A percentile compares a stretch with the other conserved stretches of the same genome.
Evolutionary conservation across 2,113 vertebrate species (phyloP).

Genomic region (Laterallus jamaicensis): DNA sequence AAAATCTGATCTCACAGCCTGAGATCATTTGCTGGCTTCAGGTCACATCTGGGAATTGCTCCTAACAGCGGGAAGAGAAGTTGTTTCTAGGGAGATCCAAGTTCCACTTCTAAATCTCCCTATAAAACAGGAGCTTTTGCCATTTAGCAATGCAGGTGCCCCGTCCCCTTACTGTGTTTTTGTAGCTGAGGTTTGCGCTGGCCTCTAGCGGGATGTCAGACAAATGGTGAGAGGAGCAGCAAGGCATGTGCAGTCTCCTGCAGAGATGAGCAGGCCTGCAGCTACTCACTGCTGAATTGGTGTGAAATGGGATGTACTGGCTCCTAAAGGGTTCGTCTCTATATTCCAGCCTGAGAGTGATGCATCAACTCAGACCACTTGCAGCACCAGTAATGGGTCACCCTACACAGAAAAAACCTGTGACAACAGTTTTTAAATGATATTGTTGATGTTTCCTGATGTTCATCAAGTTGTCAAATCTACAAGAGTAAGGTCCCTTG

Average conservation of each 20-base stretch:
- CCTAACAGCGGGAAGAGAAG: background rate
- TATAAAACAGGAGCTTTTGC: background rate
- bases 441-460: background rate
- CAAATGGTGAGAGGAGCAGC: background rate
- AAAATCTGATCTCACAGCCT: slow-evolving; percentile 59
- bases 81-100: slow-evolving; percentile 7
- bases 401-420: background rate
- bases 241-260: background rate
- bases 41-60: background rate
- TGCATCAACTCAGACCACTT: background rate
- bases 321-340: background rate
- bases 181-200: slow-evolving; percentile 8
- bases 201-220: background rate
- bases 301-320: accelerated
- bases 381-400: background rate
- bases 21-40: slow-evolving; percentile 55
- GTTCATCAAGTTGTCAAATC: background rate
- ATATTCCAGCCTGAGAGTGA: background rate
- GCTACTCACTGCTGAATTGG: background rate
- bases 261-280: background rate
- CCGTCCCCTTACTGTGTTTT: background rate
- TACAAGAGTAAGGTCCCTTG: background rate
- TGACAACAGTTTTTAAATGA: background rate
- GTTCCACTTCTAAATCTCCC: background rate
- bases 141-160: slow-evolving; percentile 14